These are phyloP conservation scores for Nasonia oneida DNA, from an alignment of 2,888 invertebrate species.

Conservation along the genomic window DNA sequence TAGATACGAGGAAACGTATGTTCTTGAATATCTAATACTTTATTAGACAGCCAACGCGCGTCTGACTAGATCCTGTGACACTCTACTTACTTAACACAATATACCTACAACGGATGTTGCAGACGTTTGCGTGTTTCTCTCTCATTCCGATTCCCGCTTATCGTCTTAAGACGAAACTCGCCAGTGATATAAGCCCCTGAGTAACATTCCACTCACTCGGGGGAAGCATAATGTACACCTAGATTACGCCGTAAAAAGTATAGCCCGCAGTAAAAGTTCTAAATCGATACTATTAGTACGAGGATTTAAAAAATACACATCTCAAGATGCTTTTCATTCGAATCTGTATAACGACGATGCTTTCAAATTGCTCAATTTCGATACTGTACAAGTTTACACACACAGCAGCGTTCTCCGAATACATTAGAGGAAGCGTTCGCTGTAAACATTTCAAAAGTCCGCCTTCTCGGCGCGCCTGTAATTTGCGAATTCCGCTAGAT, in stretches of 20 bases:
- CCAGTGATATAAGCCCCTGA: neutral
- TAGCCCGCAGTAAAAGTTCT: neutral
- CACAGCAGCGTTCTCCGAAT: neutral
- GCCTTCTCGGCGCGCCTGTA: neutral
- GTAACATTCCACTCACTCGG: neutral
- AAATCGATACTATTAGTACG: neutral
- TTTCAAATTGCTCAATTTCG: constrained; percentile 19
- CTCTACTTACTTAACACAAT: neutral
- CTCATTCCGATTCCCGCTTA: neutral
- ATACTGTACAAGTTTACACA: constrained; percentile 15
- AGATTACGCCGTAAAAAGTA: neutral
- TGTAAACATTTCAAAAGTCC: constrained; percentile 16
- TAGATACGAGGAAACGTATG: neutral
- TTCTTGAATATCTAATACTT: neutral
- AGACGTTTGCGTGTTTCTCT: neutral
- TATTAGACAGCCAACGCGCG: neutral
- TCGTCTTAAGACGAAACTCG: neutral
- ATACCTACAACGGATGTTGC: neutral
- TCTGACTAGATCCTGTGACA: neutral
- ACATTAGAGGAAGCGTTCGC: neutral
- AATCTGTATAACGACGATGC: neutral
- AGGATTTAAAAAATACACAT: neutral
- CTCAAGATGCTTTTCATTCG: neutral
- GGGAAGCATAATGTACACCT: neutral
- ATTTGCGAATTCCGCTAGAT: constrained; percentile 22